Base-by-base conservation (phyloP, 2,888 invertebrate genomes). In the Microctonus hyperodae region DNA sequence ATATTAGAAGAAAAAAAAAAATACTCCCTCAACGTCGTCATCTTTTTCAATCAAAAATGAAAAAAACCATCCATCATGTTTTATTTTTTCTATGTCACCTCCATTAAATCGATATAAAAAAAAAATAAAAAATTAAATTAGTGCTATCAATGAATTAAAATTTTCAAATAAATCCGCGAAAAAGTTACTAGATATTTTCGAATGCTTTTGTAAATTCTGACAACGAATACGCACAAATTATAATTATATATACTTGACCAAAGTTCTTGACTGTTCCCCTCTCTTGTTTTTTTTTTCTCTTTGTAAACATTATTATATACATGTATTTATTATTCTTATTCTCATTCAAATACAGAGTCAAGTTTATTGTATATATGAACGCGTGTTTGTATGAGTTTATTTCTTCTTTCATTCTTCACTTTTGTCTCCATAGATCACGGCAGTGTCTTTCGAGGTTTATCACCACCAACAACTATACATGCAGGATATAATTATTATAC, bases 341-440 rank as follows among this genome's bases (percentile, higher is more conserved):
- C 10, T 28, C 7, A 28, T 28, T 5, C 7, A 5, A 28, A 28
- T 7, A 28, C 16, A 44, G 4, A 16, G 44, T 16, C 6, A 16
- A 28, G 28, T 28, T 28, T 28, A 3, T 44, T 16, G 44, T 44
- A 9, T 44, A 4, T n/a, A 40, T 20, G 37, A 35, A 55, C 59
- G 20, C n/a, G n/a, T n/a, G n/a, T n/a, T n/a, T 62, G 35, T 31
- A 20, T 51, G 44, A 10, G 48, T 58, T 57, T 58, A 58, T 33
- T 28, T 57, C 44, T 55, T 40, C 48, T 56, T 56, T 63, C 16
- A 57, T 60, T 57, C 68, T 56, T 58, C 59, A n/a, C 25, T 59
- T 59, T 48, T 44, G 44, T 58, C n/a, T n/a, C 20, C n/a, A 16
- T 37, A 44, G 16, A 44, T 44, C 16, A 44, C 44, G 44, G 20